Evolutionary conservation across 1,140 invertebrate genomes (phyloP).

Genomic region (Drosophila sturtevanti): DNA sequence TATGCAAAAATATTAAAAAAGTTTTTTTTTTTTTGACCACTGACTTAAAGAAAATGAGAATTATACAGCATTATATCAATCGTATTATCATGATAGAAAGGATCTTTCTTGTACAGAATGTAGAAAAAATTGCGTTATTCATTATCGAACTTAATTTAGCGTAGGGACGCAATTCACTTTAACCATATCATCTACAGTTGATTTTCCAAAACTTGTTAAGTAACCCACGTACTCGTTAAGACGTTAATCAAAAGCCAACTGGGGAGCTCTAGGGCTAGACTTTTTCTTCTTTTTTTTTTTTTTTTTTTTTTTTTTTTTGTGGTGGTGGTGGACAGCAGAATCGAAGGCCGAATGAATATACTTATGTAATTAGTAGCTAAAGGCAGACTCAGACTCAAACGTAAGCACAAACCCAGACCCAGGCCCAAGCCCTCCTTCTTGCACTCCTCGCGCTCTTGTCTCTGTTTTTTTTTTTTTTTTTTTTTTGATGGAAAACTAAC

Average conservation of each 20-base stretch:
- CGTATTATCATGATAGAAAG: too few species aligned
- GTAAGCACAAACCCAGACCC: background rate
- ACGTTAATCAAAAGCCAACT: conserved; percentile 75
- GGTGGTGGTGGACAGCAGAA: conserved; percentile 50
- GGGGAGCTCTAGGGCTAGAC: conserved; percentile 39
- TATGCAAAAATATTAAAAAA: too few species aligned
- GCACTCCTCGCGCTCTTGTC: background rate
- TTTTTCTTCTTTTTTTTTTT: background rate
- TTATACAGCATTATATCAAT: too few species aligned
- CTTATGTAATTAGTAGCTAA: conserved; percentile 75
- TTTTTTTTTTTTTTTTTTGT: background rate
- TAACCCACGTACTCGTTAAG: conserved; percentile 53
- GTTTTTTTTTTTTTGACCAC: too few species aligned
- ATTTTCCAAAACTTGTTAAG: background rate
- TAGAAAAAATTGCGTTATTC: too few species aligned
- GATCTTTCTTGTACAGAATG: too few species aligned
- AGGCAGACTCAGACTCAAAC: conserved; percentile 23
- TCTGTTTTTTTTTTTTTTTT: background rate
- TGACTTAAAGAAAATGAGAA: too few species aligned
- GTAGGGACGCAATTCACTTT: too few species aligned
- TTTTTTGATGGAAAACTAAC: conserved; percentile 21
- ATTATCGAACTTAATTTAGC: too few species aligned
- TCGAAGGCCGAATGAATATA: conserved; percentile 65
- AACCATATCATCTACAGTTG: background rate
- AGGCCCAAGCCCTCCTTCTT: background rate